Evolutionary conservation across 2,888 invertebrate species (phyloP), one percentile per base, ranked within the genome.

Genomic region (Lepidocyrtinus sp.): DNA sequence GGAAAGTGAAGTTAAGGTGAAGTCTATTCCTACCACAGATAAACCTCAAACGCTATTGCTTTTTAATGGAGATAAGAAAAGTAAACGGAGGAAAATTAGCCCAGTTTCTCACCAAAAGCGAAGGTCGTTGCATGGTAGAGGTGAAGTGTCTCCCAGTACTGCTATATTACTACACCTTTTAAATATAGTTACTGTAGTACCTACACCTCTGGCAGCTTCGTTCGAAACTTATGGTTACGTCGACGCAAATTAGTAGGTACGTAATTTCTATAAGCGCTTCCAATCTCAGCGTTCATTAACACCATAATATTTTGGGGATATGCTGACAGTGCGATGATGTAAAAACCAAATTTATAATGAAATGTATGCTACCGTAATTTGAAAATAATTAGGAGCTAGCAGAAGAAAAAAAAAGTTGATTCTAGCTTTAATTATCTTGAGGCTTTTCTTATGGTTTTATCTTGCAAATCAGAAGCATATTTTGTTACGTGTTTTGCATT

Each of bases 1-100:
- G 62, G 22, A 17, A 62, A 21, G 22, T 62, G 12, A 67, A 67
- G 21, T 67, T 68, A 12, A 17, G n/a, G 24, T 50, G 25, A 24
- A 50, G 7, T 22, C 26, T 21, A 27, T 50, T 17, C 24, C n/a
- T 46, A 24, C 21, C 24, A 69, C n/a, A 15, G 1, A 24, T 7
- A 46, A 67, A 46, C 36, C 12, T 24, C 59, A 27, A 71, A 55
- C n/a, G n/a, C 2, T 22, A 25, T 7, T 55, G 12, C 36, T 24
- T 71, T 21, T 62, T 63, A 45, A 62, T 50, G 73, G 21, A 1
- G 77, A 77, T 77, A 77, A 79, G 78, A 64, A 79, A 79, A 79
- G 78, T 79, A 64, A 77, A 77, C 61, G 67, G 73, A 79, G 73
- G 69, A 79, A 72, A 79, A 73, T 79, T 73, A 79, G 78, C 73